These are phyloP conservation scores for Meles meles DNA, from an alignment of 2,113 vertebrate genomes.

Conservation along the genomic window DNA sequence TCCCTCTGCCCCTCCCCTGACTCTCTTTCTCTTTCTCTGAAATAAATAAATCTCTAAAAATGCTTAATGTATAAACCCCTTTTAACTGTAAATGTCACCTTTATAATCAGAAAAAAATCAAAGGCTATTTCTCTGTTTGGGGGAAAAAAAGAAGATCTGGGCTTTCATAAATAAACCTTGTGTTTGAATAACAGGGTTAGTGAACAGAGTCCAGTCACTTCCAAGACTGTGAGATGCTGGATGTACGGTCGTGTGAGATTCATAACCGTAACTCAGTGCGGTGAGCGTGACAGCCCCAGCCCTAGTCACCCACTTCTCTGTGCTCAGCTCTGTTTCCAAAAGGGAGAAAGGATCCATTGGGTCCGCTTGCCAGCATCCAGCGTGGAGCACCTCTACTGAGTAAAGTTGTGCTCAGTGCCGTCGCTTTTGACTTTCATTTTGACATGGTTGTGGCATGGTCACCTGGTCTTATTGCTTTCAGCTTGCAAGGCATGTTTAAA, in stretches of 20 bases:
- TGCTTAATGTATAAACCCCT: not conserved
- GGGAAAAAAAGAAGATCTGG: not conserved
- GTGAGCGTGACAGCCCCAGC: not conserved
- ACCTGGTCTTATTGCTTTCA: not conserved
- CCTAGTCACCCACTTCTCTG: not conserved
- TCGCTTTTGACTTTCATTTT: not conserved
- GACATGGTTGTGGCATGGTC: not conserved
- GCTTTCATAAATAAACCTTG: not conserved
- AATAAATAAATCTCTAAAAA: not conserved
- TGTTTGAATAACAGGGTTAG: not conserved
- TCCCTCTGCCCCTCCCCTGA: not conserved
- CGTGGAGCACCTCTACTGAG: not conserved
- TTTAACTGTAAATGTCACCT: not conserved
- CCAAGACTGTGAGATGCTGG: not conserved
- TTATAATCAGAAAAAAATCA: not conserved
- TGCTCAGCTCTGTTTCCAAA: not conserved
- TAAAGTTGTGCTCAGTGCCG: not conserved
- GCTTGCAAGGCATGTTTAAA: no score
- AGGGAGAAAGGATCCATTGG: no score
- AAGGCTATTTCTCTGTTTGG: not conserved
- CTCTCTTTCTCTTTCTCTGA: not conserved
- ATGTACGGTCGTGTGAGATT: not conserved
- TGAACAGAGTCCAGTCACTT: not conserved
- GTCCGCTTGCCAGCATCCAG: not conserved
- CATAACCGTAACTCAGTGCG: not conserved